phyloP scores from a whole-genome alignment of 1,140 invertebrate species.

The Drosophila mauritiana region DNA sequence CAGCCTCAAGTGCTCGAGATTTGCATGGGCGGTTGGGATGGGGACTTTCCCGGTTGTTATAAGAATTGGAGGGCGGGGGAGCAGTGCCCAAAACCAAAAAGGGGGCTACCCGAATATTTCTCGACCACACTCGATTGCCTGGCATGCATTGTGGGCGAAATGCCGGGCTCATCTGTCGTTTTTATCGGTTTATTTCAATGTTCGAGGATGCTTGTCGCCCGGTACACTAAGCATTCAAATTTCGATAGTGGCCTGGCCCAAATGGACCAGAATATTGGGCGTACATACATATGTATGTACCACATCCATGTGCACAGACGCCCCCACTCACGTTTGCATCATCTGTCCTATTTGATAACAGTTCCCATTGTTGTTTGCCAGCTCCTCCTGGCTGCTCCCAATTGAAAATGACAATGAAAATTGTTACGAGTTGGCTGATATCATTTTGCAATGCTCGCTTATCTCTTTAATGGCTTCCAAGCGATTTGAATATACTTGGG shows the following conservation, averaged over 20 bases:
- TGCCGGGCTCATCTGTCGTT: conserved; percentile 59
- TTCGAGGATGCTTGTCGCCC: conserved; percentile 57
- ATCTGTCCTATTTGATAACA: conserved; percentile 56
- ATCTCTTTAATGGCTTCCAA: conserved; percentile 1
- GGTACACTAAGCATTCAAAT: conserved; percentile 59
- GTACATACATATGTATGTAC: conserved; percentile 1
- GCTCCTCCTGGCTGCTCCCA: conserved; percentile 11
- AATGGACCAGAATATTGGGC: conserved; percentile 60
- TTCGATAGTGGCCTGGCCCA: conserved; percentile 63
- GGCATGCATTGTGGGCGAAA: conserved; percentile 8
- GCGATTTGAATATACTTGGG: background rate
- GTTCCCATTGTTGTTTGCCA: conserved; percentile 36
- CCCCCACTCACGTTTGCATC: conserved; percentile 32
- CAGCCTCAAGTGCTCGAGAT: conserved; percentile 66
- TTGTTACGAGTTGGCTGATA: conserved; percentile 19
- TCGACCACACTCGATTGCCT: conserved; percentile 21
- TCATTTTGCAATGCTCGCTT: conserved; percentile 11
- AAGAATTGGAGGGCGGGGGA: conserved; percentile 29
- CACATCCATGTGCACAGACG: background rate
- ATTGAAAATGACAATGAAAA: conserved; percentile 47
- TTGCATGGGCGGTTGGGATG: conserved; percentile 51
- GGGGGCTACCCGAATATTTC: background rate
- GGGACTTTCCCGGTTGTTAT: conserved; percentile 41
- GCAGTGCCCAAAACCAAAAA: background rate
- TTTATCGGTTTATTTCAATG: conserved; percentile 69